Percentiles rank a stretch among this genome's conserved stretches.
phyloP scores from a whole-genome alignment of 2,888 invertebrate genomes.

The Neelides folsomi region DNA sequence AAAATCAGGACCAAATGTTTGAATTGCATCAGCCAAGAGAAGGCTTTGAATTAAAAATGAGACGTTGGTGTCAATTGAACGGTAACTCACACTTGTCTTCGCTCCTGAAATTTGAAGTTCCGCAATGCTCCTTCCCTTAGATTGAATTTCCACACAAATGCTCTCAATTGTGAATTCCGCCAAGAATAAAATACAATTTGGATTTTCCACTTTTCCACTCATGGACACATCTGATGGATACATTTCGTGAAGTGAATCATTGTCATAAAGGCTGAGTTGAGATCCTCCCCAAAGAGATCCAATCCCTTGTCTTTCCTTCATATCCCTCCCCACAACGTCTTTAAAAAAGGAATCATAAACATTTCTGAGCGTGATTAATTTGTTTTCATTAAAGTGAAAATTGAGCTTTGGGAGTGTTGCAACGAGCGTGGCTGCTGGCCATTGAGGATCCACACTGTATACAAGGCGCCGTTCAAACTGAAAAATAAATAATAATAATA shows the following conservation, averaged over 20 bases:
- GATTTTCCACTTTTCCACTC: not conserved
- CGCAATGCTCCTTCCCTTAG: slow-evolving; percentile 73
- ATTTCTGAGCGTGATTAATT: slow-evolving; percentile 54
- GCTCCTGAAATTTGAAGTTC: slow-evolving; percentile 87
- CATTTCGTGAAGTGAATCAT: slow-evolving; percentile 2
- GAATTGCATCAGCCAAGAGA: slow-evolving; percentile 83
- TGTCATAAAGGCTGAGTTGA: slow-evolving; percentile 16
- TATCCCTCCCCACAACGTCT: not conserved
- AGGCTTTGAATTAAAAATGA: slow-evolving; percentile 82
- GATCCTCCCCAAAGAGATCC: slow-evolving; percentile 20
- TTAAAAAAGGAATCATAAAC: slow-evolving; percentile 40
- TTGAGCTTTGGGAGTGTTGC: slow-evolving; percentile 77
- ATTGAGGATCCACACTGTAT: slow-evolving; percentile 69
- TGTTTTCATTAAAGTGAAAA: slow-evolving; percentile 80
- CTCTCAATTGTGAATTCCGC: slow-evolving; percentile 41
- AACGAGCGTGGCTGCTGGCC: slow-evolving; percentile 66
- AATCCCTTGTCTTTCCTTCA: not conserved
- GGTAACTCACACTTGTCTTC: slow-evolving; percentile 57
- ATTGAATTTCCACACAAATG: slow-evolving; percentile 51
- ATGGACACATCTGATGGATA: not conserved
- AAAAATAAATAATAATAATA: not conserved
- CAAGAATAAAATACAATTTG: slow-evolving; percentile 33
- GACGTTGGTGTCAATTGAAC: slow-evolving; percentile 59
- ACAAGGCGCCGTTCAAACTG: slow-evolving; percentile 68
- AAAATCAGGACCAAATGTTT: slow-evolving; percentile 89